These are phyloP conservation scores for Polymixis lichenea DNA, from an alignment of 2,888 invertebrate genomes.

Conservation along the genomic window DNA sequence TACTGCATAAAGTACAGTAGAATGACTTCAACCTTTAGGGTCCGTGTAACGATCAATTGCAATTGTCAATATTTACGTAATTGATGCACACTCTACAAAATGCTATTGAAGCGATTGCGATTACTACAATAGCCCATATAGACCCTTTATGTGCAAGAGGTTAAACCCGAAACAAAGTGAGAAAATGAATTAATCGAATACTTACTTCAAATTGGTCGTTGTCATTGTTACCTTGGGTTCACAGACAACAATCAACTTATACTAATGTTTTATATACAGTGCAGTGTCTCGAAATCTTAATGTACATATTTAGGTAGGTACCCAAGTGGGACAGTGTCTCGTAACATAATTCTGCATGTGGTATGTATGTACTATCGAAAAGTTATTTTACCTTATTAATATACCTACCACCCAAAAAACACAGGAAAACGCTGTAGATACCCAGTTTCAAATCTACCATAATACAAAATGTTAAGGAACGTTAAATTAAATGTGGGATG, in stretches of 20 bases:
- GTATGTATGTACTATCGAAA: neutral
- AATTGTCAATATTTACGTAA: too few relatives aligned
- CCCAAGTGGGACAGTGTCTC: neutral
- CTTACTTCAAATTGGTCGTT: constrained; percentile 1
- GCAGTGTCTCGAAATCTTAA: constrained; percentile 1
- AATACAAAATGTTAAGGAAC: constrained; percentile 26
- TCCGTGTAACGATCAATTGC: too few relatives aligned
- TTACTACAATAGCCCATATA: too few relatives aligned
- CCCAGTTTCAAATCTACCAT: constrained; percentile 1
- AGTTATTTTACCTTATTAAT: too few relatives aligned
- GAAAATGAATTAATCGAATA: constrained; percentile 12
- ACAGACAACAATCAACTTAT: constrained; percentile 40
- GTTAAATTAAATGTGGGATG: constrained; percentile 32
- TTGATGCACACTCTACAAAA: too few relatives aligned
- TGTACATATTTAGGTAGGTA: neutral
- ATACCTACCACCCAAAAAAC: neutral
- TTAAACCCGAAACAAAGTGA: neutral
- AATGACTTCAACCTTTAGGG: neutral
- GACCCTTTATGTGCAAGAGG: neutral
- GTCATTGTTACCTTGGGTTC: constrained; percentile 28
- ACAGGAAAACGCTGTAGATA: neutral
- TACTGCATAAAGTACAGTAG: neutral
- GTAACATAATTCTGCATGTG: neutral
- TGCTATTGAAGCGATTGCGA: too few relatives aligned
- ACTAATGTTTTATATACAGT: constrained; percentile 2